Evolutionary conservation across 2,113 vertebrate genomes (phyloP).

Genomic region (Capra hircus): DNA sequence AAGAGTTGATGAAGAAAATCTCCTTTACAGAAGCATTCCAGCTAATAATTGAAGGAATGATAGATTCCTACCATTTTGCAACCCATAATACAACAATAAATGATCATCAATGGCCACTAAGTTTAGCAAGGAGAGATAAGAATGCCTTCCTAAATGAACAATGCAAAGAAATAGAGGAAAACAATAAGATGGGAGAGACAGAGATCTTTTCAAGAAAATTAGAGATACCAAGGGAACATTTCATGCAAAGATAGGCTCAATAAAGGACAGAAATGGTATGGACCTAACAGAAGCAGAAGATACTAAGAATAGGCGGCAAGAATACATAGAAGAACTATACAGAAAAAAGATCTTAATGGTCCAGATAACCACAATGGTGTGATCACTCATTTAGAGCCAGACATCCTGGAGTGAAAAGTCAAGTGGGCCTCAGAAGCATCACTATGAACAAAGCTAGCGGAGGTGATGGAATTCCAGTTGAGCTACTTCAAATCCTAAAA

Average conservation of each 20-base stretch:
- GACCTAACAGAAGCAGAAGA: not conserved
- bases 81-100: conserved; percentile 1
- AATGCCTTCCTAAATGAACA: not conserved
- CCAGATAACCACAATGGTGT: not conserved
- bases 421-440: not conserved
- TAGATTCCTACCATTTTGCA: not conserved
- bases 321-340: not conserved
- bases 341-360: not conserved
- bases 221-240: not conserved
- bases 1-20: not conserved
- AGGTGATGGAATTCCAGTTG: not conserved
- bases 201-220: not conserved
- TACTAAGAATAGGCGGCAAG: not conserved
- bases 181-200: not conserved
- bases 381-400: not conserved
- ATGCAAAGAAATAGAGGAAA: not conserved
- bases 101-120: not conserved
- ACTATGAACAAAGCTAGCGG: not conserved
- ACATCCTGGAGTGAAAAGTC: not conserved
- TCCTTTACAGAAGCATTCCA: conserved; percentile 16
- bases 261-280: not conserved
- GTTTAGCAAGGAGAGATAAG: not conserved
- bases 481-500: not conserved
- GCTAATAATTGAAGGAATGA: conserved; percentile 6
- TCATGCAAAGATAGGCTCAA: not conserved